Evolutionary conservation across 1,140 invertebrate genomes (phyloP).

Genomic region (Penaeus vannamei): DNA sequence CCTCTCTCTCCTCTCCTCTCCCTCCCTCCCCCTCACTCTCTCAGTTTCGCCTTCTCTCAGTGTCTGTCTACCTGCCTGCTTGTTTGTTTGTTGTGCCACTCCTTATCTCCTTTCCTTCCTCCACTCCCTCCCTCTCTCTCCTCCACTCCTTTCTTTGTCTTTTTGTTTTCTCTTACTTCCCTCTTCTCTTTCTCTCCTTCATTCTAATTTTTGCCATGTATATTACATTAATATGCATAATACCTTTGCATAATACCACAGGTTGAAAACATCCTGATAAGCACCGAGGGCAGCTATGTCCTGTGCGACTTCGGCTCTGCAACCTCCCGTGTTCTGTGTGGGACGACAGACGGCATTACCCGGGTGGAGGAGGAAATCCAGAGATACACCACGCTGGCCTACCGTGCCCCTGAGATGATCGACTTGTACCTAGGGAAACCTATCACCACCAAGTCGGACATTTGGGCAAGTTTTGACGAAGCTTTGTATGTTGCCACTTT

Average conservation of each 20-base stretch:
- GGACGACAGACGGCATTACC: constrained; percentile 80
- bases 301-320: constrained; percentile 93
- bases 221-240: too few species aligned
- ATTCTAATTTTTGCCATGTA: too few species aligned
- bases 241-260: constrained; percentile 69
- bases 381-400: constrained; percentile 94
- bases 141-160: too few species aligned
- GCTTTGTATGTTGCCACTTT: not conserved
- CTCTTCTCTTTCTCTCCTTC: too few species aligned
- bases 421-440: constrained; percentile 90
- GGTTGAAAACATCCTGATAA: constrained; percentile 91
- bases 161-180: too few species aligned
- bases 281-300: constrained; percentile 84
- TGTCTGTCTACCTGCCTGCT: too few species aligned
- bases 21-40: too few species aligned
- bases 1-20: too few species aligned
- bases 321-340: constrained; percentile 82
- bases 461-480: constrained; percentile 81
- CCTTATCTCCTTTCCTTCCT: too few species aligned
- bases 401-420: constrained; percentile 96
- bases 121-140: too few species aligned
- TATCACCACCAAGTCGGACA: constrained; percentile 93
- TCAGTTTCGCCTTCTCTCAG: too few species aligned
- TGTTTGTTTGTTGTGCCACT: too few species aligned
- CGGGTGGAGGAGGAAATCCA: constrained; percentile 92